Percentiles rank a stretch among this genome's conserved stretches.
These are phyloP conservation scores for Sisor rabdophorus DNA, from an alignment of 2,113 vertebrate species.

Conservation along the genomic window DNA sequence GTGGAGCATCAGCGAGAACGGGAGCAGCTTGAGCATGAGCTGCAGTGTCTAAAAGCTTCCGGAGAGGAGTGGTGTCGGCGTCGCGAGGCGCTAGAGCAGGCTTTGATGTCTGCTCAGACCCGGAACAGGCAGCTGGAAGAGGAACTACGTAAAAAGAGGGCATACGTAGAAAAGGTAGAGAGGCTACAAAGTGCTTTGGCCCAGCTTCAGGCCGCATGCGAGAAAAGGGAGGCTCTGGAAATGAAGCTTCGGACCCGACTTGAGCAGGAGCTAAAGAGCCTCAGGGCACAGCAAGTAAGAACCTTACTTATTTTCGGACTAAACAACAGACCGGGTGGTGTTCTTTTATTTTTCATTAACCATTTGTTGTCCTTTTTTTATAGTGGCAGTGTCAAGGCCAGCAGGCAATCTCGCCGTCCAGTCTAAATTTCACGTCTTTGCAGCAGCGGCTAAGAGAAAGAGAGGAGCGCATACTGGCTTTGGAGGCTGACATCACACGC, in stretches of 20 bases:
- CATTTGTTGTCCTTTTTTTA: neutral
- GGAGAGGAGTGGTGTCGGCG: constrained; percentile 86
- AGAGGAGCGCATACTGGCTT: constrained; percentile 87
- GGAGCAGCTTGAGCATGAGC: constrained; percentile 82
- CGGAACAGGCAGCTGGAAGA: constrained; percentile 83
- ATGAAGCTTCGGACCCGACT: constrained; percentile 84
- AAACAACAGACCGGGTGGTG: neutral
- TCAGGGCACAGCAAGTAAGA: constrained; percentile 87
- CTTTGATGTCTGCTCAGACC: constrained; percentile 77
- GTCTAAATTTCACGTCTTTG: constrained; percentile 67
- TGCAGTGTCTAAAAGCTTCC: constrained; percentile 74
- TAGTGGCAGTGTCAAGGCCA: constrained; percentile 74
- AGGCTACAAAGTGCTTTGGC: constrained; percentile 85
- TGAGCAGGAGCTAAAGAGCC: constrained; percentile 92
- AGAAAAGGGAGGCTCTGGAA: constrained; percentile 90
- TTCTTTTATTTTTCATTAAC: neutral
- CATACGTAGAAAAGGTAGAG: constrained; percentile 94
- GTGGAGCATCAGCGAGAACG: constrained; percentile 87
- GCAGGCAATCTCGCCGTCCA: constrained; percentile 50
- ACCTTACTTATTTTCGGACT: neutral
- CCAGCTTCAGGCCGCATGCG: constrained; percentile 93
- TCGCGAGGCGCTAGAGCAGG: constrained; percentile 84
- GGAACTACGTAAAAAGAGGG: constrained; percentile 86
- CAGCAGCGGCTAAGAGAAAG: constrained; percentile 87
- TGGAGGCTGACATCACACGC: constrained; percentile 97